A percentile compares a stretch with the other conserved stretches of the same genome.
phyloP scores from a whole-genome alignment of 2,797 vertebrate genomes.

The Gymnoscopelus microlampas region DNA sequence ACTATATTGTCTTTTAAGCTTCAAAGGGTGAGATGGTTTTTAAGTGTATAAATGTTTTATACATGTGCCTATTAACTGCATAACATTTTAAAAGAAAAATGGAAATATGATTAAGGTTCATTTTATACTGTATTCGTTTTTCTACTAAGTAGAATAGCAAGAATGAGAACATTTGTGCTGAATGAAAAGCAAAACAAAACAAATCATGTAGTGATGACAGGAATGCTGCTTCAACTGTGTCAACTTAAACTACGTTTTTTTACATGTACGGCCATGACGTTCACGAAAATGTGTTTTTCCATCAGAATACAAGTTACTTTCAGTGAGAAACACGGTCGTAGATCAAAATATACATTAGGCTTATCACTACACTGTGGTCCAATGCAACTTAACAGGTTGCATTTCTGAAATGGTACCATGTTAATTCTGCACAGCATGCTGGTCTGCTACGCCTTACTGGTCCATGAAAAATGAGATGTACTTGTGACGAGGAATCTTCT shows the following conservation, averaged over 20 bases:
- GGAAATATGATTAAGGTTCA: slow-evolving; percentile 58
- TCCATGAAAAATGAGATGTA: slow-evolving; percentile 27
- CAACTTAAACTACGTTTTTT: not conserved
- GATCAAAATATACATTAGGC: no score
- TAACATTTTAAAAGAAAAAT: slow-evolving; percentile 72
- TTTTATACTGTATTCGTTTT: slow-evolving; percentile 82
- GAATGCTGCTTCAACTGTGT: slow-evolving; percentile 53
- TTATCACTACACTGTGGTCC: slow-evolving; percentile 8
- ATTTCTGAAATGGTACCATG: slow-evolving; percentile 44
- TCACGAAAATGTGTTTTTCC: no score
- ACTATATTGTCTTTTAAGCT: slow-evolving; percentile 84
- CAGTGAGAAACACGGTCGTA: no score
- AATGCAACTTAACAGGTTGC: slow-evolving; percentile 12
- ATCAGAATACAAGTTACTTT: no score
- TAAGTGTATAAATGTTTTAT: slow-evolving; percentile 91
- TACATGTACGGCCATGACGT: no score
- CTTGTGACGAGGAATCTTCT: slow-evolving; percentile 44
- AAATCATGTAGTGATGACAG: slow-evolving; percentile 40
- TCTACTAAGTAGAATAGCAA: slow-evolving; percentile 89
- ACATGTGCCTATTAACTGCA: slow-evolving; percentile 86
- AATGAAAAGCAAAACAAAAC: slow-evolving; percentile 68
- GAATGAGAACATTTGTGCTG: slow-evolving; percentile 75
- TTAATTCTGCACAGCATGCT: slow-evolving; percentile 38
- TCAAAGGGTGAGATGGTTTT: slow-evolving; percentile 79
- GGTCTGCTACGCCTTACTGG: slow-evolving; percentile 38